phyloP scores from a whole-genome alignment of 2,113 vertebrate species.

The Egretta garzetta region DNA sequence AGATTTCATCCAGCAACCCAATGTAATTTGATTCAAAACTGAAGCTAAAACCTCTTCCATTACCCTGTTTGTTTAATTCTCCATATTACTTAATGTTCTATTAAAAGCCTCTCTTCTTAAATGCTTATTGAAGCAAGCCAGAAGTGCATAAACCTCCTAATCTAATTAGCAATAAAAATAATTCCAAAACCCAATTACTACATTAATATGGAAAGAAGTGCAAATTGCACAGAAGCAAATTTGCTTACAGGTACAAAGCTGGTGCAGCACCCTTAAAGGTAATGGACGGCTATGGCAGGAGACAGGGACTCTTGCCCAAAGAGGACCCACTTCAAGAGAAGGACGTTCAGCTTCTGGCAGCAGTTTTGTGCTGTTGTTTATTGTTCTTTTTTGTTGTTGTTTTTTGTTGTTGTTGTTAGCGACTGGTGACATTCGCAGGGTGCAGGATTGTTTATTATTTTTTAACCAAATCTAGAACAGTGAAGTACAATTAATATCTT shows the following conservation, averaged over 20 bases:
- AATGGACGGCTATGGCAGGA: neutral
- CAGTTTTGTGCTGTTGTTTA: neutral
- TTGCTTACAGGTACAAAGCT: neutral
- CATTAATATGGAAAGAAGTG: neutral
- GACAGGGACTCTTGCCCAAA: neutral
- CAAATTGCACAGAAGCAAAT: neutral
- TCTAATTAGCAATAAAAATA: constrained; percentile 36
- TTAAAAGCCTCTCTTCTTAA: constrained; percentile 61
- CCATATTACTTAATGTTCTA: constrained; percentile 51
- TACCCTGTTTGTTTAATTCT: constrained; percentile 69
- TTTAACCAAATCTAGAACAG: neutral
- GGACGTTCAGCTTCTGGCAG: neutral
- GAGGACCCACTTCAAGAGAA: neutral
- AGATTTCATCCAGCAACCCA: constrained; percentile 7
- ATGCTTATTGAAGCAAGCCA: constrained; percentile 64
- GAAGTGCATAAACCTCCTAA: constrained; percentile 4
- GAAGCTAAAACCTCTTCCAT: constrained; percentile 44
- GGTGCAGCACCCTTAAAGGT: neutral
- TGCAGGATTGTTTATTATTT: neutral
- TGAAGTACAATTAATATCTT: neutral
- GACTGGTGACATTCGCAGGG: neutral
- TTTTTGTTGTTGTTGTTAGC: neutral
- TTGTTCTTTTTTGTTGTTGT: neutral
- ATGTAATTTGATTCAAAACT: constrained; percentile 23
- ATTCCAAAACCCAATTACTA: neutral